These are phyloP conservation scores for Mycalesis mineus DNA, from an alignment of 2,888 invertebrate genomes.

Conservation along the genomic window DNA sequence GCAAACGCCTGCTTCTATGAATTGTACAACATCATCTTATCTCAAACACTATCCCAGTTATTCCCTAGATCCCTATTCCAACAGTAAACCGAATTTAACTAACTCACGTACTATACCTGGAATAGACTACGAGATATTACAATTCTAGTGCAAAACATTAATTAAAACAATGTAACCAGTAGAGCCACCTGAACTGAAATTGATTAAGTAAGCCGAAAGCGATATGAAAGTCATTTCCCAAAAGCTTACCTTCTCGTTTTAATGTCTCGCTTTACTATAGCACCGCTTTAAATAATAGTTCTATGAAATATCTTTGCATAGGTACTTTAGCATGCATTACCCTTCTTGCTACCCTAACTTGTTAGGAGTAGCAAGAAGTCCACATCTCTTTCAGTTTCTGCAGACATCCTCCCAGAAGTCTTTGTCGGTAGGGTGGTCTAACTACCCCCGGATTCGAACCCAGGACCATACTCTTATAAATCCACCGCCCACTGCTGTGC, in stretches of 20 bases:
- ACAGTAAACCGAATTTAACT: constrained; percentile 16
- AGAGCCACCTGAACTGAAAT: constrained; percentile 24
- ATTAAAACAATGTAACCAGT: constrained; percentile 22
- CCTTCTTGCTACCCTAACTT: no score
- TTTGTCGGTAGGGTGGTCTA: no score
- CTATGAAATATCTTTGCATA: no score
- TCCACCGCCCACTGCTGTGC: no score
- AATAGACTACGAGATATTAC: constrained; percentile 17
- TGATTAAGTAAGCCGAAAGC: constrained; percentile 18
- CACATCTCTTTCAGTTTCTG: no score
- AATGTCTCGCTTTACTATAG: neutral
- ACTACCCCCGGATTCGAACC: no score
- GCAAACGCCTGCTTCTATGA: neutral
- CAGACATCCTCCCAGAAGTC: no score
- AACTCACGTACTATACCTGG: constrained; percentile 19
- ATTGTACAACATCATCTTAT: neutral
- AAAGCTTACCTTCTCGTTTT: constrained; percentile 11
- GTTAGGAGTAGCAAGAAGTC: no score
- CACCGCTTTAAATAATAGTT: no score
- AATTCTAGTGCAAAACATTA: constrained; percentile 25
- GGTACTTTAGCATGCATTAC: no score
- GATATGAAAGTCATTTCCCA: constrained; percentile 12
- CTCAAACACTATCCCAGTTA: neutral
- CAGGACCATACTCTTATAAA: no score
- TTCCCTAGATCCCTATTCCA: neutral